Conservation (phyloP, 2,888 invertebrate species). For the Drosophila subquinaria region DNA sequence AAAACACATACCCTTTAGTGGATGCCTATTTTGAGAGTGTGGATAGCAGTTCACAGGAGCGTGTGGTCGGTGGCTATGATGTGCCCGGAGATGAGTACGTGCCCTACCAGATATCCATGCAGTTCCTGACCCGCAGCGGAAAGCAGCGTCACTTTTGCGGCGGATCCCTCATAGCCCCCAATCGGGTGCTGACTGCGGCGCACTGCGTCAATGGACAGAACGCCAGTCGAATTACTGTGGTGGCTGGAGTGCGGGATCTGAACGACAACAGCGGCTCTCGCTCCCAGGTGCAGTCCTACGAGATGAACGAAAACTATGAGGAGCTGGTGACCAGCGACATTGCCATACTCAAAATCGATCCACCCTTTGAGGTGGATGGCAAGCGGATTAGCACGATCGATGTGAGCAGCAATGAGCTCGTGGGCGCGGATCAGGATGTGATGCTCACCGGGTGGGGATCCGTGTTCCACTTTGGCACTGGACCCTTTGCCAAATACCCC, state of each 20-base stretch:
- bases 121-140: slow-evolving; percentile 68
- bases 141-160: slow-evolving; percentile 84
- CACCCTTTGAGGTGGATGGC: slow-evolving; percentile 77
- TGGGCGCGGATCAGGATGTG: slow-evolving; percentile 77
- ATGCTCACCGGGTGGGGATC: slow-evolving; percentile 84
- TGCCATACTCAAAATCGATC: slow-evolving; percentile 82
- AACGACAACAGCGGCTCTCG: slow-evolving; percentile 70
- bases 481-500: slow-evolving; percentile 81
- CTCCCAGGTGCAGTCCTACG: slow-evolving; percentile 76
- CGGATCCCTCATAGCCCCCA: slow-evolving; percentile 83
- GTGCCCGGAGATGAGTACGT: slow-evolving; percentile 74
- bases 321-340: slow-evolving; percentile 84
- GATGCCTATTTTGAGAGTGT: slow-evolving; percentile 72
- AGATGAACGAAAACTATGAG: slow-evolving; percentile 83
- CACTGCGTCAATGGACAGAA: slow-evolving; percentile 84
- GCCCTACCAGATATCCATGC: slow-evolving; percentile 83
- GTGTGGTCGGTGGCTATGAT: slow-evolving; percentile 82
- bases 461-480: slow-evolving; percentile 81
- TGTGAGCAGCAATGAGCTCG: slow-evolving; percentile 72
- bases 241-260: slow-evolving; percentile 79
- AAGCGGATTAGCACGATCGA: slow-evolving; percentile 85
- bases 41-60: slow-evolving; percentile 74
- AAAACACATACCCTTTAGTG: slow-evolving; percentile 43
- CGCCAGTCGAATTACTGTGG: slow-evolving; percentile 74
- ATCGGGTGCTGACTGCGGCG: slow-evolving; percentile 84